Evolutionary conservation across 2,113 vertebrate genomes (phyloP), one percentile per base, ranked within the genome.

Genomic region (Dascyllus trimaculatus): DNA sequence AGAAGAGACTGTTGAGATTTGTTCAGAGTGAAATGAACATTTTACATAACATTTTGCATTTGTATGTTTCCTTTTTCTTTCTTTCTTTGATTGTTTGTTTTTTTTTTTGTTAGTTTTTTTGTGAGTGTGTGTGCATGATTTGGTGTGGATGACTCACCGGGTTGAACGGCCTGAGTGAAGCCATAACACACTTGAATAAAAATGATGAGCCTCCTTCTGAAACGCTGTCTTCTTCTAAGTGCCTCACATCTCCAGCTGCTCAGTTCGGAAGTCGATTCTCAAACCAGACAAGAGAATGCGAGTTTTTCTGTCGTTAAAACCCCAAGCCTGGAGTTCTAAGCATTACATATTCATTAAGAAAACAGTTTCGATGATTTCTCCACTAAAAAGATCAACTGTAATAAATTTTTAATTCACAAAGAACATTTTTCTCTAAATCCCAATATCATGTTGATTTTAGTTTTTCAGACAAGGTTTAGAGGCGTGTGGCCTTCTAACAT

Each of bases 151-250:
- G 89, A 87, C 88, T 93, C 85, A 85, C 89, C 86, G 77, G 88
- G 88, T 80, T 78, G 75, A 80, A 72, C 75, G 48, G 83, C 88
- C 90, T 53, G 68, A 73, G 65, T 87, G 90, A 91, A 90, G 90
- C 87, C 83, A 89, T 92, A 81, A 87, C 91, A 87, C 89, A 93
- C 89, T 94, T 90, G 81, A 94, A 94, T 94, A 92, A 95, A 93
- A 93, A 89, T 76, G 70, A 81, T 92, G 81, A 94, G 91, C 87
- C 88, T 93, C 84, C 88, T 86, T 93, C 86, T 88, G 62, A 90
- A 89, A 71, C 45, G n/a, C 74, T 86, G 69, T 85, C 70, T 79
- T 81, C 32, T 73, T 84, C 61, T 67, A 22, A 54, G 52, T 74
- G 46, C 35, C 17, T 64, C 14, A 71, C 38, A 21, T 64, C 54